Conservation (phyloP, 2,888 invertebrate genomes). For the Philereme transversata region DNA sequence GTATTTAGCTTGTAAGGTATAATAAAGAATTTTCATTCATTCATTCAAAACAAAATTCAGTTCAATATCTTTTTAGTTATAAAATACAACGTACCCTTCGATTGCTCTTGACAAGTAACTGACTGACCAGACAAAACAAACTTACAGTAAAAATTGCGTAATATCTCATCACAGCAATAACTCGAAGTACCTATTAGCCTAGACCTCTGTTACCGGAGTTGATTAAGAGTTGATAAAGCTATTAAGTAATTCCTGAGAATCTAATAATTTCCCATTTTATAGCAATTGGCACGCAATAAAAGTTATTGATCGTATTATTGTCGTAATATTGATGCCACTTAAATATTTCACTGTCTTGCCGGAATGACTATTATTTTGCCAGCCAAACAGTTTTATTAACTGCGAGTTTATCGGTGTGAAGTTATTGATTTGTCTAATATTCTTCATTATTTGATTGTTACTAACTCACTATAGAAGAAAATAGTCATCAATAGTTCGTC, state of each 20-base stretch:
- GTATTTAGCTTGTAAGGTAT: no score
- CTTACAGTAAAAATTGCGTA: background rate
- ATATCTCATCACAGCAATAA: constrained; percentile 7
- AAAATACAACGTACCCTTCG: no score
- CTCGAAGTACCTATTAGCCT: constrained; percentile 3
- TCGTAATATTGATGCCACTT: constrained; percentile 2
- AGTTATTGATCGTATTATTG: constrained; percentile 7
- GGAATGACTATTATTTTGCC: background rate
- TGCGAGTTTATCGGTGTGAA: background rate
- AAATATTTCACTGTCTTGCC: background rate
- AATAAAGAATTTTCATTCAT: no score
- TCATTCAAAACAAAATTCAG: no score
- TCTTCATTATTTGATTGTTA: no score
- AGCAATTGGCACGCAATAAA: constrained; percentile 10
- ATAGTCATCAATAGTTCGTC: no score
- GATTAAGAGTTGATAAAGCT: constrained; percentile 12
- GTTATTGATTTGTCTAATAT: background rate
- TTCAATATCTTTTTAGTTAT: no score
- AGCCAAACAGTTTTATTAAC: constrained; percentile 1
- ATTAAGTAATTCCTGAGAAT: constrained; percentile 19
- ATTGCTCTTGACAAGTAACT: no score
- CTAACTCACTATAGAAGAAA: no score
- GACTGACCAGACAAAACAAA: background rate
- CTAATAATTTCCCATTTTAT: constrained; percentile 14
- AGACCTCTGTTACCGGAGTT: constrained; percentile 12